Percentiles rank a stretch among this genome's conserved stretches.
Evolutionary conservation across 1,140 invertebrate species (phyloP).

Genomic region (Leptestheria dahalacensis): DNA sequence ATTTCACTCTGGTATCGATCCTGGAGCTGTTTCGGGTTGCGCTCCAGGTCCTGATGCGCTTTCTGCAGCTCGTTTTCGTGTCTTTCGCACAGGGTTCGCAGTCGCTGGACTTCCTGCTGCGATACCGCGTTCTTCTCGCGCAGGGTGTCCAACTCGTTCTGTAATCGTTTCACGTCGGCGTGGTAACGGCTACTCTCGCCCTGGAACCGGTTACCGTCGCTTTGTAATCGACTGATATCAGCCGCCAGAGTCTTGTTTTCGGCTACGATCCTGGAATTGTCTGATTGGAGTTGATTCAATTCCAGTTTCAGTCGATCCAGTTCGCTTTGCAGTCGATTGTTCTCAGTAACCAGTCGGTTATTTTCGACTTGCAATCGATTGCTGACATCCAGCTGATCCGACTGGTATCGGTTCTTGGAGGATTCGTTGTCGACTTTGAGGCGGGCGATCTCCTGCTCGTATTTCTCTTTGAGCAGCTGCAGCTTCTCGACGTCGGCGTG

Average conservation of each 20-base stretch:
- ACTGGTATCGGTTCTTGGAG: conserved; percentile 69
- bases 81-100: conserved; percentile 44
- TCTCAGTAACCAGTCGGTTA: conserved; percentile 17
- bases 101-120: conserved; percentile 55
- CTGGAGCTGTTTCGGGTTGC: conserved; percentile 58
- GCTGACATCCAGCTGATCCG: conserved; percentile 56
- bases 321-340: conserved; percentile 39
- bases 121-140: conserved; percentile 54
- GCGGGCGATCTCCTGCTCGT: conserved; percentile 44
- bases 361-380: conserved; percentile 14
- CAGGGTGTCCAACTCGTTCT: conserved; percentile 49
- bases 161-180: conserved; percentile 31
- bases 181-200: conserved; percentile 27
- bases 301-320: conserved; percentile 58
- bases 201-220: conserved; percentile 58
- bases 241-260: conserved; percentile 39
- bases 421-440: conserved; percentile 55
- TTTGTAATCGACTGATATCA: conserved; percentile 45
- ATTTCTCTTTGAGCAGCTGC: conserved; percentile 37
- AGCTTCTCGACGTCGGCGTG: conserved; percentile 57
- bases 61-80: conserved; percentile 37
- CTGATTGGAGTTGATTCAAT: conserved; percentile 50
- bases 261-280: conserved; percentile 43
- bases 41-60: conserved; percentile 57
- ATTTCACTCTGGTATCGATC: conserved; percentile 44